Evolutionary conservation across 1,140 invertebrate genomes (phyloP).

Genomic region (Heterodera carotae): DNA sequence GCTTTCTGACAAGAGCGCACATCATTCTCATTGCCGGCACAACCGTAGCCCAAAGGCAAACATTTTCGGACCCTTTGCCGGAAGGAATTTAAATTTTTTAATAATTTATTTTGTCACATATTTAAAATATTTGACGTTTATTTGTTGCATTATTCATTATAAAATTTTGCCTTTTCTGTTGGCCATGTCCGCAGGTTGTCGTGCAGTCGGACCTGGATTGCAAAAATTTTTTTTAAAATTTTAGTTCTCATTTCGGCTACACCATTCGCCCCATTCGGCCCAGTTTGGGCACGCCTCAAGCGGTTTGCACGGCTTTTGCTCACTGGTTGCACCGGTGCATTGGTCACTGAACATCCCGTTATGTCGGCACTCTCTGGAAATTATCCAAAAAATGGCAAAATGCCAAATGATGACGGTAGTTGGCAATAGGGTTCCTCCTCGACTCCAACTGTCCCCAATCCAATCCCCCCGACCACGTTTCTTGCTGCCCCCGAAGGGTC

Average conservation of each 20-base stretch:
- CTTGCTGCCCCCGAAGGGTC: too few relatives aligned
- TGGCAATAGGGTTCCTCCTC: too few relatives aligned
- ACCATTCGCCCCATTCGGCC: constrained; percentile 26
- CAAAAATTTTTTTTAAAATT: neutral
- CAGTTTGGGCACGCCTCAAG: constrained; percentile 14
- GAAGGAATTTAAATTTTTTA: neutral
- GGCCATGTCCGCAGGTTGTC: constrained; percentile 6
- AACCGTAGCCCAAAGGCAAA: constrained; percentile 4
- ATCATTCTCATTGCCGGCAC: constrained; percentile 11
- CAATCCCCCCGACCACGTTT: neutral
- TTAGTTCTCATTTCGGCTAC: too few relatives aligned
- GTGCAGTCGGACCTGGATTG: constrained; percentile 24
- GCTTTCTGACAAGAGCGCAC: constrained; percentile 6
- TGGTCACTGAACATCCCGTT: constrained; percentile 2
- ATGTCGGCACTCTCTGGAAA: constrained; percentile 14
- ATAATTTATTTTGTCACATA: neutral
- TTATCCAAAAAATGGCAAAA: neutral
- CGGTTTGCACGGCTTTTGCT: constrained; percentile 1
- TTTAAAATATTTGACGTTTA: neutral
- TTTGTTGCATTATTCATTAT: neutral
- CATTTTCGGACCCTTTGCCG: constrained; percentile 13
- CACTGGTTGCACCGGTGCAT: neutral
- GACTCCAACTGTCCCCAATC: too few relatives aligned
- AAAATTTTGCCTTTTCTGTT: constrained; percentile 1
- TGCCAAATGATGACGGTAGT: too few relatives aligned